phyloP scores from a whole-genome alignment of 2,113 vertebrate species.

The Cyrtonyx montezumae region DNA sequence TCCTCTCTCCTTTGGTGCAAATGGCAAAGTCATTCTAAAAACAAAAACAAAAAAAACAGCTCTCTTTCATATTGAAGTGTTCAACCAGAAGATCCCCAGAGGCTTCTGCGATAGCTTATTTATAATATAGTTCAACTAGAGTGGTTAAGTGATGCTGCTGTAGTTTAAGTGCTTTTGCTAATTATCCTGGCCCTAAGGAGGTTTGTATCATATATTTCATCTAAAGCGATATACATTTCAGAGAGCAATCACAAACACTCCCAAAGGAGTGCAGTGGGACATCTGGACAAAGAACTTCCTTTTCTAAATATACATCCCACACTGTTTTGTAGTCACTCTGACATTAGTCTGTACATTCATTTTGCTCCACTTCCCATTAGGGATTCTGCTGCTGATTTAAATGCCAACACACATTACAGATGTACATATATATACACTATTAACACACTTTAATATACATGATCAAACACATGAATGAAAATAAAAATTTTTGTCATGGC shows the following conservation, averaged over 20 bases:
- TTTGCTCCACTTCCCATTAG: conserved; percentile 44
- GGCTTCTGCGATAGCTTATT: conserved; percentile 57
- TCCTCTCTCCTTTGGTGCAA: background rate
- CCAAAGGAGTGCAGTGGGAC: conserved; percentile 22
- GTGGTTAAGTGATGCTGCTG: conserved; percentile 56
- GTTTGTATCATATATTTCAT: conserved; percentile 51
- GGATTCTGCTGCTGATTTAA: conserved; percentile 55
- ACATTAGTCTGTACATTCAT: background rate
- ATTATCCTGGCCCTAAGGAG: background rate
- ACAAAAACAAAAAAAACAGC: background rate
- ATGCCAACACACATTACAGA: background rate
- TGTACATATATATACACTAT: background rate
- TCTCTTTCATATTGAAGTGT: conserved; percentile 3
- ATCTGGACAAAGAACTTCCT: conserved; percentile 51
- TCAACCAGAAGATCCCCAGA: conserved; percentile 56
- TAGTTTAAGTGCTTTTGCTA: conserved; percentile 61
- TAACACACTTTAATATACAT: background rate
- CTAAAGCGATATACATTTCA: conserved; percentile 56
- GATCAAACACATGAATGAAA: background rate
- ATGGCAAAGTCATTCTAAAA: background rate
- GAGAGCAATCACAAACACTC: conserved; percentile 48
- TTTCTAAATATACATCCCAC: background rate
- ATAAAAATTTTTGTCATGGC: conserved; percentile 41
- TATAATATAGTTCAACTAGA: conserved; percentile 60
- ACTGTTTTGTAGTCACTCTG: background rate